phyloP scores from a whole-genome alignment of 2,888 invertebrate genomes.

The Agrotis puta region DNA sequence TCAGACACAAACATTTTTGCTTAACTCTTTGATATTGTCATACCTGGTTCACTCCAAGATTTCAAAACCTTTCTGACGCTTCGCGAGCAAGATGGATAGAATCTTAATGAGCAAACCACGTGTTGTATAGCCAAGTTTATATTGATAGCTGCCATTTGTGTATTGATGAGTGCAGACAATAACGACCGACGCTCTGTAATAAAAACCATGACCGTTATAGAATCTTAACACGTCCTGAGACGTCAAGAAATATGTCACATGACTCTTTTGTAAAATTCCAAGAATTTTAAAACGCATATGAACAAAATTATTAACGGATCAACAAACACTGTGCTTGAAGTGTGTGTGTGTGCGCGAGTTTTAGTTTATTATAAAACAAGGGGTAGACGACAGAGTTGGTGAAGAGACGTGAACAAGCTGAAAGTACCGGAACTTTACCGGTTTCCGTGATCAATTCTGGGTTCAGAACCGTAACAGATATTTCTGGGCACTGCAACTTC shows the following conservation, averaged over 20 bases:
- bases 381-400: background rate
- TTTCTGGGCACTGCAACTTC: background rate
- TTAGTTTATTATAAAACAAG: background rate
- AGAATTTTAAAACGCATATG: background rate
- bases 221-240: conserved; percentile 22
- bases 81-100: background rate
- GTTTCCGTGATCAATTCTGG: conserved; percentile 1
- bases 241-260: conserved; percentile 9
- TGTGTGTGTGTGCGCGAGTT: background rate
- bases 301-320: background rate
- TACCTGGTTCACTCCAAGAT: background rate
- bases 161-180: conserved; percentile 50
- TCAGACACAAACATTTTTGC: background rate
- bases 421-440: conserved; percentile 9
- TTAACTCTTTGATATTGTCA: too few species aligned
- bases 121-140: conserved; percentile 11
- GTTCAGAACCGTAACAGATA: background rate
- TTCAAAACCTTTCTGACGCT: background rate
- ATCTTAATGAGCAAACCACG: conserved; percentile 17
- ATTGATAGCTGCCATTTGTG: conserved; percentile 46
- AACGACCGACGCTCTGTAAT: conserved; percentile 38
- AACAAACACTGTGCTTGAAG: background rate
- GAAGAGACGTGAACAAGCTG: conserved; percentile 10
- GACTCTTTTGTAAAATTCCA: conserved; percentile 15
- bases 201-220: conserved; percentile 41